These are phyloP conservation scores for Colinus virginianus DNA, from an alignment of 2,113 vertebrate genomes.

Conservation along the genomic window DNA sequence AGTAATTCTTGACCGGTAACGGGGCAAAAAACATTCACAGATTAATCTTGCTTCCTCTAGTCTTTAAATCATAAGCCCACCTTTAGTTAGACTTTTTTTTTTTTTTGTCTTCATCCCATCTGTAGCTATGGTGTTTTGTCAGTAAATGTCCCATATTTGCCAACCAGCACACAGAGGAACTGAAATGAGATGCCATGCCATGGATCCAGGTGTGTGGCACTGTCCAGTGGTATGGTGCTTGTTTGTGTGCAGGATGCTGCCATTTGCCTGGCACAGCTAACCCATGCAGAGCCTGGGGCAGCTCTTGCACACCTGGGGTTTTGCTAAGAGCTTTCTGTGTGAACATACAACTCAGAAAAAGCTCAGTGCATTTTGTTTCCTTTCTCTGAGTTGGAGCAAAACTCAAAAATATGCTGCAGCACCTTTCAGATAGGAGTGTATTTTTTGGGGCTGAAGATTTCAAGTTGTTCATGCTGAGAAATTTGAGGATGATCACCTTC, in stretches of 20 bases:
- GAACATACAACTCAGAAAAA: neutral
- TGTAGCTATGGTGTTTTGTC: neutral
- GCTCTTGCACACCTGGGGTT: rapidly evolving
- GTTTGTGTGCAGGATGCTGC: neutral
- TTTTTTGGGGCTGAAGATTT: neutral
- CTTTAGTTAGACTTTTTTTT: neutral
- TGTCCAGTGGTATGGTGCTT: rapidly evolving
- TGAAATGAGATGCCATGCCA: neutral
- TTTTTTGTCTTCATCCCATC: neutral
- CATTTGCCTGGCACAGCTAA: rapidly evolving
- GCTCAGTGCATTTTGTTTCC: neutral
- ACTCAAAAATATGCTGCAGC: neutral
- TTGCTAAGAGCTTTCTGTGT: neutral
- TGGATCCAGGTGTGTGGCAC: neutral
- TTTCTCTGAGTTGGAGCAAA: neutral
- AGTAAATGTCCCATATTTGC: neutral
- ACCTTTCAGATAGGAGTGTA: neutral
- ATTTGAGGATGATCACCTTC: neutral
- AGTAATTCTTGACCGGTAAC: neutral
- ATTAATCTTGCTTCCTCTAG: neutral
- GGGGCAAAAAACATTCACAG: neutral
- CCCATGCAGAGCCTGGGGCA: neutral
- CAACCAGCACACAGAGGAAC: rapidly evolving
- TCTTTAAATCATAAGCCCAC: neutral
- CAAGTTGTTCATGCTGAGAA: neutral